Percentiles rank a stretch among this genome's conserved stretches.
Conservation (phyloP, 2,113 vertebrate genomes). For the human region DNA sequence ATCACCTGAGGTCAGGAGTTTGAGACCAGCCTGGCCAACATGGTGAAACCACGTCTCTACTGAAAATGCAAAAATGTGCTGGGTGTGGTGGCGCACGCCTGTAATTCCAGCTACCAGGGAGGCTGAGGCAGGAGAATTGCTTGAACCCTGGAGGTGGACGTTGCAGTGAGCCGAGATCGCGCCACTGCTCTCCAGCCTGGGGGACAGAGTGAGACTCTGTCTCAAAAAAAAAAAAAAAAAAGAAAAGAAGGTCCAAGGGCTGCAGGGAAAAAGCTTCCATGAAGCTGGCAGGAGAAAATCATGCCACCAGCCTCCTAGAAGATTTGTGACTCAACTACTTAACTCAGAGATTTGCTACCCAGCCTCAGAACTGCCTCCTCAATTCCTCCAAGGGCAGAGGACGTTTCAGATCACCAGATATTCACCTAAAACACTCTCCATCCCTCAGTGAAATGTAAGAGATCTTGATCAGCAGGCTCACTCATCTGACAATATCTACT, state of each 20-base stretch:
- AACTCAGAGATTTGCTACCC: neutral
- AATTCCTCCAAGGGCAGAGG: neutral
- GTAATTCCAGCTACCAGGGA: no score
- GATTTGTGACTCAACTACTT: neutral
- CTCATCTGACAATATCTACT: neutral
- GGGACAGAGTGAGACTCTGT: no score
- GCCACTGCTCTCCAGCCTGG: no score
- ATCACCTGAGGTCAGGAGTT: no score
- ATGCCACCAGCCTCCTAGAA: neutral
- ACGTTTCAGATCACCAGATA: neutral
- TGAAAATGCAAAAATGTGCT: no score
- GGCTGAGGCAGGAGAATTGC: no score
- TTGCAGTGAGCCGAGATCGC: no score
- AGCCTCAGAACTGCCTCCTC: neutral
- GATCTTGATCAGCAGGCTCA: neutral
- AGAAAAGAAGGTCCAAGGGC: neutral
- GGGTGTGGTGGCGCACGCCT: no score
- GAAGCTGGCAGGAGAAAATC: neutral
- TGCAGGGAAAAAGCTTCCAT: neutral
- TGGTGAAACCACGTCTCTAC: no score
- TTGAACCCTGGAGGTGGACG: no score
- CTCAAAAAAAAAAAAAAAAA: no score
- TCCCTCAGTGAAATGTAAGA: neutral
- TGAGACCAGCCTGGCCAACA: no score
- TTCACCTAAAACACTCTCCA: neutral